These are phyloP conservation scores for Peromyscus attwateri DNA, from an alignment of 2,797 vertebrate species.

Conservation along the genomic window DNA sequence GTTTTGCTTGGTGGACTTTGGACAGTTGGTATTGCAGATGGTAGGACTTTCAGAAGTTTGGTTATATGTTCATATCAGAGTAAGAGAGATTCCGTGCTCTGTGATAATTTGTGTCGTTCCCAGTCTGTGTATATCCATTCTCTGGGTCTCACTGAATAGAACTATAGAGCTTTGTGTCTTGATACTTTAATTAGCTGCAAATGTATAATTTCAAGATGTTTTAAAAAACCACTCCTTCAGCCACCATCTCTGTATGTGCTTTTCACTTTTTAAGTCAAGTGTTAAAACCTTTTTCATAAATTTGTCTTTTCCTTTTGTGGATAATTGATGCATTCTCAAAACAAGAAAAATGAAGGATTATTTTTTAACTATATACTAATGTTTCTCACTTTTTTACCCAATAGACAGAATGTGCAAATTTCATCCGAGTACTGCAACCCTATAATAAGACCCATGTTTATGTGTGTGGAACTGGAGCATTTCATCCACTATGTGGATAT, in stretches of 20 bases:
- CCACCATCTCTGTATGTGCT: not conserved
- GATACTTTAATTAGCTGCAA: not conserved
- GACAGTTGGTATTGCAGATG: not conserved
- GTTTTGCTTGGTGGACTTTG: not conserved
- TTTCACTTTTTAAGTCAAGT: not conserved
- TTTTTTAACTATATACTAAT: conserved; percentile 52
- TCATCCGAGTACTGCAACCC: conserved; percentile 96
- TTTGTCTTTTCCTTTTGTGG: not conserved
- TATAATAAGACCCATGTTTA: conserved; percentile 97
- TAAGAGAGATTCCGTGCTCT: not conserved
- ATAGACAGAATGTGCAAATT: conserved; percentile 97
- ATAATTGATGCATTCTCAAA: conserved; percentile 4
- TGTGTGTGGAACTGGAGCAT: conserved; percentile 97
- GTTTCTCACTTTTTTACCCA: conserved; percentile 67
- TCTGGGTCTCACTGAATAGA: not conserved
- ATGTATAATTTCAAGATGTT: not conserved
- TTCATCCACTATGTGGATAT: conserved; percentile 96
- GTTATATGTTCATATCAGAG: not conserved
- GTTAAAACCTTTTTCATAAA: conserved; percentile 13
- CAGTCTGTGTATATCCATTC: not conserved
- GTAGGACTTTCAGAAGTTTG: not conserved
- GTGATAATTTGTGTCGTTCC: not conserved
- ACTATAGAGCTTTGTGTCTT: not conserved
- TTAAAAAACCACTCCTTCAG: not conserved
- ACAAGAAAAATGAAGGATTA: not conserved